Base-by-base conservation (phyloP, 37 sponge, comb jelly and placozoan species). In the Hormiphora californensis region DNA sequence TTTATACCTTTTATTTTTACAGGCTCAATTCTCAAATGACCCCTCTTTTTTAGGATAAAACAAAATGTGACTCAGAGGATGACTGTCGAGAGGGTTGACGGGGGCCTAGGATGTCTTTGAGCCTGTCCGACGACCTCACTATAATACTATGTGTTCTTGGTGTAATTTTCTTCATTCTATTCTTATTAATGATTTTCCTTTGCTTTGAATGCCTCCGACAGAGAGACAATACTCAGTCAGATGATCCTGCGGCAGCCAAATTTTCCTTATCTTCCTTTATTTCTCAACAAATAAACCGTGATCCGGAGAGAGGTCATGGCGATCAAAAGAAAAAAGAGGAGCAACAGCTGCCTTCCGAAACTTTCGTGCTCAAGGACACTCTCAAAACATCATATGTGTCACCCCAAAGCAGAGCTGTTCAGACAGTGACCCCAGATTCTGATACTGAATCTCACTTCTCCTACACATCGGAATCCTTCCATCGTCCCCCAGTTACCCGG, bases 381-480 rank as follows among this genome's bases (percentile, higher is more conserved):
- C 21, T 73, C 23, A 73, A 73, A 73, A n/a, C 81, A 73, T 73
- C 81, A 36, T 73, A 73, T 73, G 81, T 73, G 1, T 43, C 40
- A 43, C 81, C 81, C 43, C 81, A 73, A 28, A 73, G 35, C 15
- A 73, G 43, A 46, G 81, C 23, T 41, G 35, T 36, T 28, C 40
- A 73, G 43, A 43, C 81, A 73, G 23, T 73, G 23, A 46, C 81
- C 17, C 81, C 40, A 40, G 81, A 73, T 36, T 73, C 81, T 33
- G 81, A 73, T 40, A 43, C 81, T 73, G 81, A 73, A 41, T 73
- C 81, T 3, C 81, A 73, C 12, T 73, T 73, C 27, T 73, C 81
- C 35, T 73, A 43, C 38, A 73, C 81, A 1, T 73, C 81, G 25
- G 81, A 73, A 73, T 36, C 81, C 23, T 43, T 43, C 43, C 81